Percentiles rank a stretch among this genome's conserved stretches.
These are phyloP conservation scores for Cylloceria caligata DNA, from an alignment of 2,888 invertebrate species.

Conservation along the genomic window DNA sequence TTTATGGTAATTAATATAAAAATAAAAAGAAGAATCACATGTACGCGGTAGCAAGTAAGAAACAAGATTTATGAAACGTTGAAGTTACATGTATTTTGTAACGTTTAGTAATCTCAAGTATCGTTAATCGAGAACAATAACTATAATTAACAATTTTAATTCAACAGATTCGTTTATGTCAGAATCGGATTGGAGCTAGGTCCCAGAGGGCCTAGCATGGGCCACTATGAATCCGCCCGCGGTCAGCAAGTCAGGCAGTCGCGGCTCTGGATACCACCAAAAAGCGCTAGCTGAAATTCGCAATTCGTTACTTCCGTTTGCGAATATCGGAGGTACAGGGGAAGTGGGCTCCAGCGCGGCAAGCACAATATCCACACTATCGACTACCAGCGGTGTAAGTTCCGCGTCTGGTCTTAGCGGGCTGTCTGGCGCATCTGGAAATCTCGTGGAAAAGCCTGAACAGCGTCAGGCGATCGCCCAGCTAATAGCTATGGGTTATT, in stretches of 20 bases:
- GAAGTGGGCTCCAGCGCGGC: slow-evolving; percentile 91
- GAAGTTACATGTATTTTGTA: no score
- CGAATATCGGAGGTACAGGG: slow-evolving; percentile 88
- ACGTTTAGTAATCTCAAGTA: no score
- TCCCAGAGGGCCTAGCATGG: slow-evolving; percentile 84
- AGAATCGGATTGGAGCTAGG: slow-evolving; percentile 83
- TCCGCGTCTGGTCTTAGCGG: slow-evolving; percentile 87
- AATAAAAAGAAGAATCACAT: no score
- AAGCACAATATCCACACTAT: slow-evolving; percentile 89
- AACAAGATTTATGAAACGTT: no score
- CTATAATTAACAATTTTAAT: not conserved
- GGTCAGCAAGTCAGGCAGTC: slow-evolving; percentile 88
- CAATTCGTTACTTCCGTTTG: slow-evolving; percentile 93
- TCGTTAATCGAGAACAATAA: not conserved
- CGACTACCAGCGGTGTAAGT: slow-evolving; percentile 88
- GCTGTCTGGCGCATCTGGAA: slow-evolving; percentile 87
- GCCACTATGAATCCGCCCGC: slow-evolving; percentile 86
- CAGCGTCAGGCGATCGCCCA: slow-evolving; percentile 89
- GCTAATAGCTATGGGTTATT: slow-evolving; percentile 90
- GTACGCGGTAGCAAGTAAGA: no score
- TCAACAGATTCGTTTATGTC: slow-evolving; percentile 76
- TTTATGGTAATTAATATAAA: no score
- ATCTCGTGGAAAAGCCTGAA: slow-evolving; percentile 88
- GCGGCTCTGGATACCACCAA: slow-evolving; percentile 93
- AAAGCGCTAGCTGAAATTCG: slow-evolving; percentile 95